A percentile compares a stretch with the other conserved stretches of the same genome.
Conservation (phyloP, 2,888 invertebrate species). For the Oxyscelio sp. region DNA sequence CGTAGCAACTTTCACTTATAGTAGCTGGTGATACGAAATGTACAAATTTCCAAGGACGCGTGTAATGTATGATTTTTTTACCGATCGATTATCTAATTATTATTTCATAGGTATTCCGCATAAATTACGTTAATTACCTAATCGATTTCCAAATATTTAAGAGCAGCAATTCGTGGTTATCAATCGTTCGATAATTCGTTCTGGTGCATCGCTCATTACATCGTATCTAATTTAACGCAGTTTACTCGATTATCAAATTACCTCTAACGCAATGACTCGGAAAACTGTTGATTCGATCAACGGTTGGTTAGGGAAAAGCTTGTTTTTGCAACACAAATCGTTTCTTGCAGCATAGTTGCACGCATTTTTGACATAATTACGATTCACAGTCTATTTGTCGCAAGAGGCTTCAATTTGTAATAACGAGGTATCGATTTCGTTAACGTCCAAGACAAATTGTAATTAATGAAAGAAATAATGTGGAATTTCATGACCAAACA, state of each 20-base stretch:
- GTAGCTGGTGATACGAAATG: conserved; percentile 61
- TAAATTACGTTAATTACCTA: conserved; percentile 39
- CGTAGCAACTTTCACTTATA: conserved; percentile 71
- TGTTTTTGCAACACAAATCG: no score
- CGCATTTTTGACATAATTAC: no score
- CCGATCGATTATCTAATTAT: conserved; percentile 62
- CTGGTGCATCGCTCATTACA: conserved; percentile 1
- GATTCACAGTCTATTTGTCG: not conserved
- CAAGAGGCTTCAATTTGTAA: not conserved
- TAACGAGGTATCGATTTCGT: conserved; percentile 8
- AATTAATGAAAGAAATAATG: not conserved
- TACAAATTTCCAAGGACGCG: conserved; percentile 71
- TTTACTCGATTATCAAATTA: conserved; percentile 1
- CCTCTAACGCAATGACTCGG: conserved; percentile 12
- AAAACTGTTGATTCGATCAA: no score
- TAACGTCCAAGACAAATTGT: conserved; percentile 23
- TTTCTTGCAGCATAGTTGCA: no score
- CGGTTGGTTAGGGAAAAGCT: no score
- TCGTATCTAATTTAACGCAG: conserved; percentile 3
- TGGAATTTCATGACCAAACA: not conserved
- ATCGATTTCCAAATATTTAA: not conserved
- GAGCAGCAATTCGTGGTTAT: not conserved
- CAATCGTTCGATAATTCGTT: not conserved
- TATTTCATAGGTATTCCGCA: conserved; percentile 37
- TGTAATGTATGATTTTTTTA: conserved; percentile 59